Percentiles rank a stretch among this genome's conserved stretches.
phyloP scores from a whole-genome alignment of 2,888 invertebrate genomes.

The Odontocerum albicorne region DNA sequence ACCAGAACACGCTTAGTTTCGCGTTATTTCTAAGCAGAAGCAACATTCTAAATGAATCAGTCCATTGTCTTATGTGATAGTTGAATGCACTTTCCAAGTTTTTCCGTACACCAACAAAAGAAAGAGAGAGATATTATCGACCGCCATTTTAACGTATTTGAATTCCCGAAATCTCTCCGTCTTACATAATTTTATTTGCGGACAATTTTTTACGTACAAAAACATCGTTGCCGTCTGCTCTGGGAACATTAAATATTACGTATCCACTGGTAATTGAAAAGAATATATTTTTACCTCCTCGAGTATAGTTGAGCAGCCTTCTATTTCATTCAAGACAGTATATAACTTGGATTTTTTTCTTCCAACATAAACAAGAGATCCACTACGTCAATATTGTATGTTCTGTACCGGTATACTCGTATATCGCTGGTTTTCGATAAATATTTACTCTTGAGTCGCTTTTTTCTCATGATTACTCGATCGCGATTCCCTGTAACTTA shows the following conservation, averaged over 20 bases:
- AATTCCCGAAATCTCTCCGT: too few species aligned
- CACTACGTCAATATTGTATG: slow-evolving; percentile 13
- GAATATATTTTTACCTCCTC: slow-evolving; percentile 1
- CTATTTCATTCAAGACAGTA: slow-evolving; percentile 11
- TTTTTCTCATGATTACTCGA: too few species aligned
- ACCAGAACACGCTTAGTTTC: too few species aligned
- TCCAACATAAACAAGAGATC: slow-evolving; percentile 3
- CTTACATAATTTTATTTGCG: slow-evolving; percentile 4
- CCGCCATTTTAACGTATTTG: too few species aligned
- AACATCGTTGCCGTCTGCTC: neutral
- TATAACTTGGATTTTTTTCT: slow-evolving; percentile 13
- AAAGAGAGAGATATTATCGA: too few species aligned
- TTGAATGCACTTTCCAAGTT: too few species aligned
- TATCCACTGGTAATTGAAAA: slow-evolving; percentile 1
- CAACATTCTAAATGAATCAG: too few species aligned
- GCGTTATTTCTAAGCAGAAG: too few species aligned
- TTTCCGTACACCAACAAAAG: too few species aligned
- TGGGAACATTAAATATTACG: slow-evolving; percentile 5
- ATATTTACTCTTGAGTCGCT: too few species aligned
- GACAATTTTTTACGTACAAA: neutral
- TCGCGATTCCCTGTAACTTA: too few species aligned
- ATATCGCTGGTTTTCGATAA: slow-evolving; percentile 4
- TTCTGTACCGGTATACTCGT: slow-evolving; percentile 3
- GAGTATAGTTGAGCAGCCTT: slow-evolving; percentile 16
- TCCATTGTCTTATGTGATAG: too few species aligned